A percentile compares a stretch with the other conserved stretches of the same genome.
phyloP scores from a whole-genome alignment of 1,140 invertebrate species.

The Saccostrea cuccullata region DNA sequence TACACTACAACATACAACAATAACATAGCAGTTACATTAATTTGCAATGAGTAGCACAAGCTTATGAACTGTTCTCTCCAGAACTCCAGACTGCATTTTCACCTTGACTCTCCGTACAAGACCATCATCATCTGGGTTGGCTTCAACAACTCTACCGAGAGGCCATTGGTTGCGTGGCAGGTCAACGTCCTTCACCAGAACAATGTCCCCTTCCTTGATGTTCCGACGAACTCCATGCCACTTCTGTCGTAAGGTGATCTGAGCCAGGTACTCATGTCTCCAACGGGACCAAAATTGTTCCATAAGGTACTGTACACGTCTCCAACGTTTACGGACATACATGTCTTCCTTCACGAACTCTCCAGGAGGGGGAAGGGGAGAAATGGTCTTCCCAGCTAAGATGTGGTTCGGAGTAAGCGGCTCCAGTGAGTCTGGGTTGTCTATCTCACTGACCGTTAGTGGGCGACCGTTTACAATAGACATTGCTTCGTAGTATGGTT shows the following conservation, averaged over 20 bases:
- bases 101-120: no score
- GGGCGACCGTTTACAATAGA: constrained; percentile 62
- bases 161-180: constrained; percentile 48
- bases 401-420: no score
- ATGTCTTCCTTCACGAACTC: no score
- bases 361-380: no score
- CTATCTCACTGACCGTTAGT: constrained; percentile 51
- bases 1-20: no score
- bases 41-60: no score
- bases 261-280: constrained; percentile 51
- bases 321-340: no score
- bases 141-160: constrained; percentile 53
- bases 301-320: no score
- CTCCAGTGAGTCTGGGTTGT: constrained; percentile 52
- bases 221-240: constrained; percentile 50
- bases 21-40: no score
- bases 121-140: constrained; percentile 56
- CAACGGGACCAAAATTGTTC: constrained; percentile 60
- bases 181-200: constrained; percentile 54
- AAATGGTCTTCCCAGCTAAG: no score
- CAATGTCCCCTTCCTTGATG: constrained; percentile 59
- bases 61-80: no score
- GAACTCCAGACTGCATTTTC: no score
- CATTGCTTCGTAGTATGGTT: constrained; percentile 59
- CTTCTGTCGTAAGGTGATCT: constrained; percentile 52